A percentile compares a stretch with the other conserved stretches of the same genome.
These are phyloP conservation scores for Crotalus tigris DNA, from an alignment of 2,113 vertebrate species.

Conservation along the genomic window DNA sequence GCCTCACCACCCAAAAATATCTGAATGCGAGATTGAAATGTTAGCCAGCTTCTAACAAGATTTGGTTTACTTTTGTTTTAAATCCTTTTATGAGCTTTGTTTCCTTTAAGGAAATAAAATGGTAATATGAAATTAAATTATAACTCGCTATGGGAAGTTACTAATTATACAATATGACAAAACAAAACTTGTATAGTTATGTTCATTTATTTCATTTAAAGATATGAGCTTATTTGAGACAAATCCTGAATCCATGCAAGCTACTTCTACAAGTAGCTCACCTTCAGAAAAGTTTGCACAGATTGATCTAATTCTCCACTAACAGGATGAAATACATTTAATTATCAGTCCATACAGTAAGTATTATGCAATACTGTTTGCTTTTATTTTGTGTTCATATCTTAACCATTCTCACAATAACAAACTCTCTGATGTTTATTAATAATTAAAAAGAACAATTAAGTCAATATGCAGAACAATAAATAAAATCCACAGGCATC, in stretches of 20 bases:
- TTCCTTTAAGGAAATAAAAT: background rate
- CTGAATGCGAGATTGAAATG: background rate
- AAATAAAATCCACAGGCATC: background rate
- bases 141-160: background rate
- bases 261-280: background rate
- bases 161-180: background rate
- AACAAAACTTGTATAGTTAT: background rate
- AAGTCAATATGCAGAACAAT: background rate
- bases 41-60: background rate
- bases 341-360: background rate
- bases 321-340: background rate
- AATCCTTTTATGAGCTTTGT: background rate
- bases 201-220: background rate
- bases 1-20: background rate
- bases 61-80: background rate
- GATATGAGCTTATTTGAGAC: background rate
- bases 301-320: background rate
- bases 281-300: background rate
- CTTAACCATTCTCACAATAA: background rate
- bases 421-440: background rate
- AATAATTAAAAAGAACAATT: background rate
- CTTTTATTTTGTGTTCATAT: background rate
- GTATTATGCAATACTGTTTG: background rate
- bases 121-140: background rate
- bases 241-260: background rate